Conservation (phyloP, 2,113 vertebrate species). For the Hiodon alosoides region DNA sequence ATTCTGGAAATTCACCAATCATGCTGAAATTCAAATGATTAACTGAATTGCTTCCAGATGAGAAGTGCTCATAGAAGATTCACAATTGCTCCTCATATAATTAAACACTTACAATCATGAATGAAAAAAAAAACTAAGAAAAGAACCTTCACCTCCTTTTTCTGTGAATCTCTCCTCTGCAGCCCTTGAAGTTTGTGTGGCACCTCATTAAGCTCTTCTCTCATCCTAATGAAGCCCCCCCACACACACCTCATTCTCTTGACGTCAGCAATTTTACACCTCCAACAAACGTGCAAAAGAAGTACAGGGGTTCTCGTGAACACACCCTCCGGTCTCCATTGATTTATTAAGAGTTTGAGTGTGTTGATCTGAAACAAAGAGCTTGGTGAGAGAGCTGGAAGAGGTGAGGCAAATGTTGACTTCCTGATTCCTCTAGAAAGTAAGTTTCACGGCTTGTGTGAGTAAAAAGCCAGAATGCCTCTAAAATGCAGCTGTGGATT, state of each 20-base stretch:
- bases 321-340: too few relatives aligned
- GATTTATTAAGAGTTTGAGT: not conserved
- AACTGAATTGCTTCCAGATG: too few relatives aligned
- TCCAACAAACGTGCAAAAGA: not conserved
- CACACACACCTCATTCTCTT: not conserved
- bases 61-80: too few relatives aligned
- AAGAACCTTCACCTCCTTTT: not conserved
- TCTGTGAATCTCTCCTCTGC: not conserved
- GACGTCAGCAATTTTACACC: slow-evolving; percentile 9
- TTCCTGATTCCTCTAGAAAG: not conserved
- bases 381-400: not conserved
- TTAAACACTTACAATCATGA: too few relatives aligned
- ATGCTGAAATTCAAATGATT: too few relatives aligned
- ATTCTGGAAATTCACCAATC: too few relatives aligned
- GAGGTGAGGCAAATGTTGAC: not conserved
- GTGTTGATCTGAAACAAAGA: not conserved
- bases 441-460: not conserved
- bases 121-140: not conserved
- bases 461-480: not conserved
- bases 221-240: slow-evolving; percentile 6
- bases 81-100: too few relatives aligned
- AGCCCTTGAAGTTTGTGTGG: not conserved
- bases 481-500: not conserved
- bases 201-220: not conserved
- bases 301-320: not conserved